Percentiles rank a stretch among this genome's conserved stretches.
Evolutionary conservation across 2,797 vertebrate species (phyloP).

Genomic region (Echeneis naucrates): DNA sequence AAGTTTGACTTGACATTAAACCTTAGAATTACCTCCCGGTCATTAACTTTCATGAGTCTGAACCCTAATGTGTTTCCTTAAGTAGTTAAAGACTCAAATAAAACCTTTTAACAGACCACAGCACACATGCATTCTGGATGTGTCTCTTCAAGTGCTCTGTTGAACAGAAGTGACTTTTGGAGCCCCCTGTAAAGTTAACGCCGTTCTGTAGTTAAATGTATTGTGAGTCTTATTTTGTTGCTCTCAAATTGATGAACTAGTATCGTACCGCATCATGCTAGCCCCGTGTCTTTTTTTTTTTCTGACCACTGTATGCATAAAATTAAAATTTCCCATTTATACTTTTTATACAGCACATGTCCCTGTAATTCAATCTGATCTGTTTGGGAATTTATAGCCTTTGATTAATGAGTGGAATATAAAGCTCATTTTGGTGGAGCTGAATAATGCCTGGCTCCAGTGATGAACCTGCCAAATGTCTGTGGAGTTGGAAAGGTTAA

Average conservation of each 20-base stretch:
- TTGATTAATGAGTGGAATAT: not conserved
- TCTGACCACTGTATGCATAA: not conserved
- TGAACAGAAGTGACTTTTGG: not conserved
- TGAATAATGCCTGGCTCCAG: not conserved
- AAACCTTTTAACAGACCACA: not conserved
- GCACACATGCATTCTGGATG: not conserved
- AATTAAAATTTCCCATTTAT: not conserved
- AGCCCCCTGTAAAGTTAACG: not conserved
- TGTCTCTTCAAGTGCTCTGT: not conserved
- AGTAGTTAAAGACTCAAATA: not conserved
- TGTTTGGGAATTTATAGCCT: not conserved
- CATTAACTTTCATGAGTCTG: not conserved
- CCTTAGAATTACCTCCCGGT: not conserved
- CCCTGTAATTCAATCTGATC: not conserved
- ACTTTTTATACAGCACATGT: not conserved
- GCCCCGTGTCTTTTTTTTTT: not conserved
- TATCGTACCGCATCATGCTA: not conserved
- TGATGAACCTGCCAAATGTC: constrained; percentile 1
- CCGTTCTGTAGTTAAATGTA: no score
- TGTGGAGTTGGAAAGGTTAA: constrained; percentile 5
- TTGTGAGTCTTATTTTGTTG: no score
- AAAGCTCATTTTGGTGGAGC: not conserved
- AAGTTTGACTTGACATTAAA: not conserved
- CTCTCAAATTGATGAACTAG: no score
- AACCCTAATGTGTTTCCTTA: not conserved